phyloP scores from a whole-genome alignment of 2,113 vertebrate species.

The Monarcha castaneiventris region DNA sequence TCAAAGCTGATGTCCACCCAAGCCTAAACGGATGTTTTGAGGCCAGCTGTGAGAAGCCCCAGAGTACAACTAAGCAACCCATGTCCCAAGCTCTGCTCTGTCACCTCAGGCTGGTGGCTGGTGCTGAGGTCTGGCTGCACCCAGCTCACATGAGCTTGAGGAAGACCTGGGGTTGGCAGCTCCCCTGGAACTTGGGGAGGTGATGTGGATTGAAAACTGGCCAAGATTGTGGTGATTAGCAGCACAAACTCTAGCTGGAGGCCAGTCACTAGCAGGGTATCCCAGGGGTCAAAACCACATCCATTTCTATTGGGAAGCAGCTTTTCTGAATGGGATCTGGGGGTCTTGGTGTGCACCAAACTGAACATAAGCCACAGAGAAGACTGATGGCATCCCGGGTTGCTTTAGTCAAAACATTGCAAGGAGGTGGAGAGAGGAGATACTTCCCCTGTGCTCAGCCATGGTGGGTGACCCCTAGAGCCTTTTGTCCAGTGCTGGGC shows the following conservation, averaged over 20 bases:
- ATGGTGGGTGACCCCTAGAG: neutral
- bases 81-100: neutral
- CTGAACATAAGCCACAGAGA: neutral
- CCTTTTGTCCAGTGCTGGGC: neutral
- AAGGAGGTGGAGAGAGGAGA: neutral
- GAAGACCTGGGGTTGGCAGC: neutral
- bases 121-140: neutral
- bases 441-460: neutral
- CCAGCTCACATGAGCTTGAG: neutral
- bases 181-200: neutral
- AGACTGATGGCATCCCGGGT: neutral
- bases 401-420: neutral
- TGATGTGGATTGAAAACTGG: neutral
- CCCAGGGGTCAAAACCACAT: neutral
- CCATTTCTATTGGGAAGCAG: neutral
- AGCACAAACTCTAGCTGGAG: neutral
- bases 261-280: neutral
- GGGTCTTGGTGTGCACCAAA: neutral
- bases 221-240: neutral
- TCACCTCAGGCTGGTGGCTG: neutral
- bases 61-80: neutral
- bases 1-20: neutral
- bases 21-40: neutral
- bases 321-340: neutral
- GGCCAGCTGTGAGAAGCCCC: neutral